Evolutionary conservation across 2,113 vertebrate species (phyloP).

Genomic region (Herpetotheres cachinnans): DNA sequence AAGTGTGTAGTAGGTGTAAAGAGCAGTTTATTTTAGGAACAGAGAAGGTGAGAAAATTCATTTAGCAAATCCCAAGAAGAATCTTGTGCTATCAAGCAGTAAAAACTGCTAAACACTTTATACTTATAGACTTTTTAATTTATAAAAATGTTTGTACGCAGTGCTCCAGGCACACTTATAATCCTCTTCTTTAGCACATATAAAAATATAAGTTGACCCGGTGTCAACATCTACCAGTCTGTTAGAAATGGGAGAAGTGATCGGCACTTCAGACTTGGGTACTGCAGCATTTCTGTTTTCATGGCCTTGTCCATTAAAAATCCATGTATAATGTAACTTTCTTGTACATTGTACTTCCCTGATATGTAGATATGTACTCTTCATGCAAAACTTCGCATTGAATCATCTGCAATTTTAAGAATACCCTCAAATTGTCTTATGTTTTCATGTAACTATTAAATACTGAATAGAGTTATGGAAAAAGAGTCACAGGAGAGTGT

Average conservation of each 20-base stretch:
- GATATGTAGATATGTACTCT: background rate
- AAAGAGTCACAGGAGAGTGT: background rate
- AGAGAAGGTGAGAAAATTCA: slow-evolving; percentile 44
- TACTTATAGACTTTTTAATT: background rate
- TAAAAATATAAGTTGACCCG: background rate
- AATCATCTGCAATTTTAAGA: background rate
- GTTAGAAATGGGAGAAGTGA: background rate
- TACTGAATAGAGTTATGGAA: background rate
- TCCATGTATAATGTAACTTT: background rate
- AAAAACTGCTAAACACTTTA: slow-evolving; percentile 1
- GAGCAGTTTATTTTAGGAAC: slow-evolving; percentile 34
- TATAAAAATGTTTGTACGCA: background rate
- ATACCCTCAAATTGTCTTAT: background rate
- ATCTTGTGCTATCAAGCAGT: slow-evolving; percentile 17
- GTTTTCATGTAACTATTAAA: background rate
- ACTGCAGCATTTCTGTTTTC: background rate
- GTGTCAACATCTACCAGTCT: background rate
- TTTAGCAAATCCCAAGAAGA: slow-evolving; percentile 32
- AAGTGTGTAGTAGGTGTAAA: slow-evolving; percentile 28
- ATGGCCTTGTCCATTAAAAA: background rate
- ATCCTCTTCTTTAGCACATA: background rate
- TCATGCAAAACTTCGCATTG: background rate
- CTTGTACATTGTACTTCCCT: background rate
- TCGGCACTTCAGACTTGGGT: background rate
- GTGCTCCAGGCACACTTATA: background rate